phyloP scores from a whole-genome alignment of 2,888 invertebrate species.

The Disparrhopalites patrizii region DNA sequence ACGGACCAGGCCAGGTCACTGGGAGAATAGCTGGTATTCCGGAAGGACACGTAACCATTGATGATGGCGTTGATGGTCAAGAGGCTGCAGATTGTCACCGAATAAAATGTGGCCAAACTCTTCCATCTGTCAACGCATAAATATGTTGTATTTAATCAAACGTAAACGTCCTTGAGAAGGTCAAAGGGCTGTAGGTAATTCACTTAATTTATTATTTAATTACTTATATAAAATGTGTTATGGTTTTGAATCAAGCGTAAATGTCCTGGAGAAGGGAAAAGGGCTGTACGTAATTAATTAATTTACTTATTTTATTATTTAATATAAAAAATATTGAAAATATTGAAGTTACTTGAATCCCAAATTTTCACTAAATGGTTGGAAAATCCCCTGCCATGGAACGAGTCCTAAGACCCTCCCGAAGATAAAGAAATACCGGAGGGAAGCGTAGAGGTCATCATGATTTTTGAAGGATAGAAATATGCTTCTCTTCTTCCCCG shows the following conservation, averaged over 20 bases:
- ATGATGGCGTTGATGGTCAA: constrained; percentile 5
- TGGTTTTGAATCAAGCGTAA: background rate
- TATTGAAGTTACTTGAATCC: constrained; percentile 26
- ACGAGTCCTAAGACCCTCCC: constrained; percentile 40
- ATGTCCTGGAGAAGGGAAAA: background rate
- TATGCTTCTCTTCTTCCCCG: background rate
- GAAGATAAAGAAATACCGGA: constrained; percentile 34
- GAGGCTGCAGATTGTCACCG: background rate
- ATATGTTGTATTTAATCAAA: too few species aligned
- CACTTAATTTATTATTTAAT: too few species aligned
- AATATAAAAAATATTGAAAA: background rate
- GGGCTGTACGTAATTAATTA: too few species aligned
- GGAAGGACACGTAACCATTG: constrained; percentile 8
- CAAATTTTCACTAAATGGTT: constrained; percentile 7
- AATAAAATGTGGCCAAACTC: constrained; percentile 1
- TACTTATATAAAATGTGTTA: too few species aligned
- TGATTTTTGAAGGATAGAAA: constrained; percentile 4
- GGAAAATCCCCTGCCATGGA: constrained; percentile 38
- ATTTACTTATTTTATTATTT: too few species aligned
- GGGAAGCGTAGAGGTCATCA: constrained; percentile 27
- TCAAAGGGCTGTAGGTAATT: too few species aligned
- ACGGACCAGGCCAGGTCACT: constrained; percentile 25
- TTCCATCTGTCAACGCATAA: constrained; percentile 25
- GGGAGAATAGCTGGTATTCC: background rate
- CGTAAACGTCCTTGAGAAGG: too few species aligned